Base-by-base conservation (phyloP, 2,113 vertebrate species). In the Xiphophorus couchianus region DNA sequence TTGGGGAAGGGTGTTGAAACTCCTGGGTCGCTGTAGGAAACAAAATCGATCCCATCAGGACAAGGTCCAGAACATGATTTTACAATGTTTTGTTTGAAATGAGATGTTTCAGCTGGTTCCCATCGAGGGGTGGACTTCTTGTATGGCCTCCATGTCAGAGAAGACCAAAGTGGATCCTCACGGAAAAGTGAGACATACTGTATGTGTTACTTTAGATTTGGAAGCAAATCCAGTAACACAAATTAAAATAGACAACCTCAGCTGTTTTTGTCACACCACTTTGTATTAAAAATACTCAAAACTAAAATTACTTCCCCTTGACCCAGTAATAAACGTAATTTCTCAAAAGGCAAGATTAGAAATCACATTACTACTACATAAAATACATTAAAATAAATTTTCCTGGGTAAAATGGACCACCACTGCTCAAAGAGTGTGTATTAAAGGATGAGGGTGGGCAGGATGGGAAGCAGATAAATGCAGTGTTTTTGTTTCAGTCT, bases 1-100 rank as follows among this genome's bases (percentile, higher is more conserved):
- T 54, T 30, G 42, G 79, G 84, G 19, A 0, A 17, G 85, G 83
- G 80, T 27, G n/a, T 25, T 48, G 62, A 73, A 69, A 79, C 76
- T 71, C 78, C 89, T 86, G 66, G 85, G 88, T 83, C 83, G 76
- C 66, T 80, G 19, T 76, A 88, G 86, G 87, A 91, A 91, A 85
- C 85, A 76, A 71, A 74, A 62, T 62, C 67, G 65, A 63, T 84
- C 74, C 82, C 87, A 90, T 89, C 66, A 66, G 82, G 82, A 88
- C 71, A 80, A 91, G 84, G 83, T 81, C 80, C 68, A 28, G 31
- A 66, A 81, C 81, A 77, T 86, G 89, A 85, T 87, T 91, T 81
- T 79, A 82, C 80, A 78, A 83, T 89, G 80, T 66, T 69, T 77
- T 63, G 64, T 87, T 79, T 71, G 80, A 89, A 84, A 81, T 84